Percentiles rank a stretch among this genome's conserved stretches.
Evolutionary conservation across 2,888 invertebrate genomes (phyloP).

Genomic region (Euzophera pinguis): DNA sequence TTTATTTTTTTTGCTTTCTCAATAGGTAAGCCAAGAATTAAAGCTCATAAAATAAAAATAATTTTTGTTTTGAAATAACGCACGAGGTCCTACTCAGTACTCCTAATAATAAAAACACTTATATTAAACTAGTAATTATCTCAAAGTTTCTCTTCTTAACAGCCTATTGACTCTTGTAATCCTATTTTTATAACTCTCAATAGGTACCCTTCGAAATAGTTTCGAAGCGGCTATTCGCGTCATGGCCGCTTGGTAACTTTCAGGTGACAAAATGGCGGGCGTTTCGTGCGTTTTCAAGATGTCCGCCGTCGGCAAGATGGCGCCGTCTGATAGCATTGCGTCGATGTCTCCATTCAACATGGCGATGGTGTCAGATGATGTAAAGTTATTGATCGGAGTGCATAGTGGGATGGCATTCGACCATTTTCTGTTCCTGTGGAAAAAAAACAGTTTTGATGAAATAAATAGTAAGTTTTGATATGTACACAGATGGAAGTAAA

Average conservation of each 20-base stretch:
- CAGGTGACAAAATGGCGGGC: constrained; percentile 66
- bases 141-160: constrained; percentile 59
- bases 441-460: neutral
- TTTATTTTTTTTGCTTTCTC: too few relatives aligned
- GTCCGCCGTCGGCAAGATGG: constrained; percentile 48
- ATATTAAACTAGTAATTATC: constrained; percentile 50
- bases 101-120: constrained; percentile 11
- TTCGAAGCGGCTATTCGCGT: constrained; percentile 60
- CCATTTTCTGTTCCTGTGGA: constrained; percentile 88
- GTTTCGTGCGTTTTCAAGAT: constrained; percentile 61
- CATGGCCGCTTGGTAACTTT: constrained; percentile 65
- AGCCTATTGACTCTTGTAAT: constrained; percentile 63
- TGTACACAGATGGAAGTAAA: too few relatives aligned
- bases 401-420: constrained; percentile 91
- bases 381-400: constrained; percentile 63
- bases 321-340: constrained; percentile 68
- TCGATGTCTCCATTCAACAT: constrained; percentile 67
- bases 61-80: neutral
- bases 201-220: constrained; percentile 52
- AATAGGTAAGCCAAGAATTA: too few relatives aligned
- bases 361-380: constrained; percentile 56
- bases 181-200: constrained; percentile 65
- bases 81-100: neutral
- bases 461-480: too few relatives aligned
- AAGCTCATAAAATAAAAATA: too few relatives aligned